A percentile compares a stretch with the other conserved stretches of the same genome.
Evolutionary conservation across 2,888 invertebrate genomes (phyloP).

Genomic region (Lasius platythorax): DNA sequence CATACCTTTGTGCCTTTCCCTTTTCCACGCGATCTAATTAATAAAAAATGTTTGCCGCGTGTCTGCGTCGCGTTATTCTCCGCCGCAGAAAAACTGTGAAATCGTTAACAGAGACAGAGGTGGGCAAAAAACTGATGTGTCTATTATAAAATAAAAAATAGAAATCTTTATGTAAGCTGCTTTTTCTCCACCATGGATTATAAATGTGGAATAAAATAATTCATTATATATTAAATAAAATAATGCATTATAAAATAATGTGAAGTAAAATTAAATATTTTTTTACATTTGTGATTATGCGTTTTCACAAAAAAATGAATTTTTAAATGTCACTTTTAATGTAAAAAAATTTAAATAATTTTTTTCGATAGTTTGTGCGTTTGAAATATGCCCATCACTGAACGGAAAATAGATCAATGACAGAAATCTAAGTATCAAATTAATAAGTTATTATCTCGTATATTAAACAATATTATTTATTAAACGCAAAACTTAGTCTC

Average conservation of each 20-base stretch:
- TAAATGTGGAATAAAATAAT: background rate
- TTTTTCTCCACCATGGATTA: background rate
- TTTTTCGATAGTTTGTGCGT: background rate
- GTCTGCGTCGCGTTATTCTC: slow-evolving; percentile 24
- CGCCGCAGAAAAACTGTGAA: background rate
- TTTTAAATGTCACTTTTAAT: background rate
- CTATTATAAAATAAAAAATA: background rate
- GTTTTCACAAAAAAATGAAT: background rate
- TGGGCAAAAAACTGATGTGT: background rate
- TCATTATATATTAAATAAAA: background rate
- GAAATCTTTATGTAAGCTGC: background rate
- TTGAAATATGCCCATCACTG: too few species aligned
- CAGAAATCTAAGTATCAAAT: background rate
- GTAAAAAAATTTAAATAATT: background rate
- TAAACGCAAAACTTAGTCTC: background rate
- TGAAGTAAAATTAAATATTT: background rate
- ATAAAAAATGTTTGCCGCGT: slow-evolving; percentile 32
- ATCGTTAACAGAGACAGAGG: background rate
- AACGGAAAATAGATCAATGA: slow-evolving; percentile 6
- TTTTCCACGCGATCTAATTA: slow-evolving; percentile 33
- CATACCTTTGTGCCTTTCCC: slow-evolving; percentile 21
- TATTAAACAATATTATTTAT: background rate
- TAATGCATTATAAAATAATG: background rate
- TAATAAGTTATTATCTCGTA: background rate
- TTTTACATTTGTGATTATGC: background rate